Evolutionary conservation across 2,797 vertebrate genomes (phyloP), one percentile per base, ranked within the genome.

Genomic region (Periparus ater): DNA sequence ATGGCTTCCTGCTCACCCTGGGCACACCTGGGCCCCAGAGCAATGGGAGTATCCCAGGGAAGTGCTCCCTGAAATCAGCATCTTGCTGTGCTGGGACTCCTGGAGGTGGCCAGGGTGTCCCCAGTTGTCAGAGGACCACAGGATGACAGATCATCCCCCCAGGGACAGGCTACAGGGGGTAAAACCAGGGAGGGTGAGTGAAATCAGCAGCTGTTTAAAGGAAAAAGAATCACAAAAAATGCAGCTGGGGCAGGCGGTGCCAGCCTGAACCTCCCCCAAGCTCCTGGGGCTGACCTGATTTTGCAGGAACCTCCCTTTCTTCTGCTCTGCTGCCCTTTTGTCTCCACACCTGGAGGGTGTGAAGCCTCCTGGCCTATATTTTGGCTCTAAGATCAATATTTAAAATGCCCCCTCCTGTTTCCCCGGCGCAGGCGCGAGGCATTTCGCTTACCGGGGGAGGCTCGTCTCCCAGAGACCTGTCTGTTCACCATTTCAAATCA

Each of bases 301-400:
- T 92, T 88, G 50, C 76, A 86, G 88, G 61, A 92, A 48, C 73
- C 50, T 95, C 91, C 88, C 70, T 83, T 92, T 89, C 70, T 60
- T 60, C 60, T 60, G 55, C 68, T 92, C 55, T 1, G 53, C 81
- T 85, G 80, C 90, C 90, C 87, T 94, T 93, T 93, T 91, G 87
- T 94, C 65, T 82, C 38, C 0, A 0, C 48, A 53, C n/a, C 40
- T 0, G 0, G 91, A 78, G 89, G 70, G 90, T 3, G 3, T 3
- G 2, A 75, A 95, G 89, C 73, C 79, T 95, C 76, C 85, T 90
- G 89, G 66, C 94, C 95, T 93, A 88, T 81, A 92, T 96, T 96
- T 93, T 83, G 79, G 29, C 85, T 94, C 38, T 86, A 78, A 92
- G 85, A 96, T 96, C 95, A 95, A 91, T 96, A 95, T 95, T 94